phyloP scores from a whole-genome alignment of 2,113 vertebrate genomes.

The Ammodytes marinus region DNA sequence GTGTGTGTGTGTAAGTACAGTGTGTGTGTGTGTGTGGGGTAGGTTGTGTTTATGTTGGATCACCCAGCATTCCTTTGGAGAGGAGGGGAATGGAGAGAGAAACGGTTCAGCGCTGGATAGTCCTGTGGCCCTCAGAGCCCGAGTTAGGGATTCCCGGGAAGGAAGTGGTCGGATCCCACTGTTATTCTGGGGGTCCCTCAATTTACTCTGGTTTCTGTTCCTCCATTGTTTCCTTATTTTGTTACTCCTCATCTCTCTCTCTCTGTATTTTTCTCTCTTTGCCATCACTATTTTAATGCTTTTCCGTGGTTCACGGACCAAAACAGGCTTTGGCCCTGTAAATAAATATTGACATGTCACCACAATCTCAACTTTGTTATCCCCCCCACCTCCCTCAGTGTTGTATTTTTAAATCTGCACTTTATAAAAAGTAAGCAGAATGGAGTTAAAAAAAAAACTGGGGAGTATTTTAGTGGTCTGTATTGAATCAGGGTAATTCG shows the following conservation, averaged over 20 bases:
- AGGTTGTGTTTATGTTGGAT: constrained; percentile 80
- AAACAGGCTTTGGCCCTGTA: constrained; percentile 45
- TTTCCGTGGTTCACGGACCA: constrained; percentile 12
- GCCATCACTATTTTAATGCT: constrained; percentile 46
- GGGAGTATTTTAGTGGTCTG: constrained; percentile 38
- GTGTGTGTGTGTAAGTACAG: constrained; percentile 48
- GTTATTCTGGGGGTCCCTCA: constrained; percentile 80
- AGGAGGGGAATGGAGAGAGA: constrained; percentile 52
- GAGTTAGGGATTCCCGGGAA: constrained; percentile 83
- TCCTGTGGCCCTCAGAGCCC: constrained; percentile 73
- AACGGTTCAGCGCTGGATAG: constrained; percentile 66
- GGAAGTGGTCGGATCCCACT: constrained; percentile 81
- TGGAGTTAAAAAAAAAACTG: constrained; percentile 47
- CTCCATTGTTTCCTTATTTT: constrained; percentile 50
- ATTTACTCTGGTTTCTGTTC: constrained; percentile 62
- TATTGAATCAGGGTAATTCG: constrained; percentile 41
- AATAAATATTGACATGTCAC: constrained; percentile 68
- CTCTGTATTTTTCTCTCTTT: constrained; percentile 16
- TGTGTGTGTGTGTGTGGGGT: constrained; percentile 37
- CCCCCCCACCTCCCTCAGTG: neutral
- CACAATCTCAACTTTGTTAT: constrained; percentile 34
- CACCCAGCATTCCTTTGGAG: constrained; percentile 63
- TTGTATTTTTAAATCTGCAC: constrained; percentile 52
- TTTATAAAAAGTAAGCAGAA: constrained; percentile 23
- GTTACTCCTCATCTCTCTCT: constrained; percentile 12